Evolutionary conservation across 2,797 vertebrate genomes (phyloP).

Genomic region (Oophaga sylvatica): DNA sequence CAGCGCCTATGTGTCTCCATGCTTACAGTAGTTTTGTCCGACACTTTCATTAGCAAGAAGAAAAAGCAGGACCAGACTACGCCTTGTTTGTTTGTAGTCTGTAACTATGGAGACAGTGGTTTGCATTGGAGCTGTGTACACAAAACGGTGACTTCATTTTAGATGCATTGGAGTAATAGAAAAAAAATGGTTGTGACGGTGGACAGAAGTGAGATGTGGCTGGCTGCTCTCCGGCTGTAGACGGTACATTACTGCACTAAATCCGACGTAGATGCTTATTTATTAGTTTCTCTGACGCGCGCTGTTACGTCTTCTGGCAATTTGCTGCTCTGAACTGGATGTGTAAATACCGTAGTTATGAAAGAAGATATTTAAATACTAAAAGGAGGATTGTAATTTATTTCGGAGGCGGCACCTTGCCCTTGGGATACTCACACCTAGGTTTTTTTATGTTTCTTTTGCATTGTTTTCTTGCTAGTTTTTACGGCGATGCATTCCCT

Average conservation of each 20-base stretch:
- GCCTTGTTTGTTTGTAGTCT: neutral
- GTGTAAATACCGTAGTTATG: constrained; percentile 68
- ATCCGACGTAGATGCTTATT: constrained; percentile 49
- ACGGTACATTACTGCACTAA: constrained; percentile 50
- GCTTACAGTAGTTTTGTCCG: neutral
- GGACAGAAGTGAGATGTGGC: neutral
- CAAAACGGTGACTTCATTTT: neutral
- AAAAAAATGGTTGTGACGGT: neutral
- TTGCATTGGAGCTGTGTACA: neutral
- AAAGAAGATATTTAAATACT: constrained; percentile 70
- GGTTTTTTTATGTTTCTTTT: constrained; percentile 36
- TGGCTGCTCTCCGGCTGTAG: constrained; percentile 14
- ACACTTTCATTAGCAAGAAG: neutral
- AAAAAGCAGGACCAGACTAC: neutral
- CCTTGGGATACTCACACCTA: constrained; percentile 60
- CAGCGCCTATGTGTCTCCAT: neutral
- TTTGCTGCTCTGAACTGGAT: constrained; percentile 70
- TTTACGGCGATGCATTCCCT: constrained; percentile 26
- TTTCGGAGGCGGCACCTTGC: constrained; percentile 64
- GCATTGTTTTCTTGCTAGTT: constrained; percentile 14
- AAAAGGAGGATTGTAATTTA: constrained; percentile 69
- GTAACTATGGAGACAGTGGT: neutral
- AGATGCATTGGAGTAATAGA: neutral
- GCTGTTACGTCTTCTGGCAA: constrained; percentile 60
- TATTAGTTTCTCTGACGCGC: neutral